Conservation (phyloP, 2,888 invertebrate species). For the Asteroscopus sphinx region DNA sequence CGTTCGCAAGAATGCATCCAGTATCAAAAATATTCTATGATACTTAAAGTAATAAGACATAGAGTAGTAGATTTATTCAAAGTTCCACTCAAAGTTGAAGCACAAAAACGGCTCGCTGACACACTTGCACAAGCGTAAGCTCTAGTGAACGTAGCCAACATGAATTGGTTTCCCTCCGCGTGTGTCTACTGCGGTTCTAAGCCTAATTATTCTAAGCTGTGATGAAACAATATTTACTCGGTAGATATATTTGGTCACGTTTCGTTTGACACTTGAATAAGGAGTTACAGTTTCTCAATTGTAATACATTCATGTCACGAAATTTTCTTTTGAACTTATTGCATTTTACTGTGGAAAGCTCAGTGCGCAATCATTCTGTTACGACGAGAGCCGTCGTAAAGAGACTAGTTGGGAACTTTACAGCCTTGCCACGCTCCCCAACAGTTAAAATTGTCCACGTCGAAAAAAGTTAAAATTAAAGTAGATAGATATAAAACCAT, state of each 20-base stretch:
- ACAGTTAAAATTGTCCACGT: constrained; percentile 74
- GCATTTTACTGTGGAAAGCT: constrained; percentile 75
- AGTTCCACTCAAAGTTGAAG: too few species aligned
- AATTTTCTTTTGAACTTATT: constrained; percentile 75
- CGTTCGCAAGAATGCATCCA: constrained; percentile 18
- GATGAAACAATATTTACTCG: constrained; percentile 1
- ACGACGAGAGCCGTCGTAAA: constrained; percentile 80
- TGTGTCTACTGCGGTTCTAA: too few species aligned
- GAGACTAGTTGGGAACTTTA: constrained; percentile 82
- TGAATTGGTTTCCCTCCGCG: too few species aligned
- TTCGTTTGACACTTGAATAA: constrained; percentile 10
- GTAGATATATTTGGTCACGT: constrained; percentile 5
- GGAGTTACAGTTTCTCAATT: constrained; percentile 27
- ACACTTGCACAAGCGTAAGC: too few species aligned
- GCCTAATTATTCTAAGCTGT: too few species aligned
- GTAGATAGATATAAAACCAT: constrained; percentile 21
- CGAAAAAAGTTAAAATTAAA: constrained; percentile 66
- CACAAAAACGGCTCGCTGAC: too few species aligned
- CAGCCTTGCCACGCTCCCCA: constrained; percentile 68
- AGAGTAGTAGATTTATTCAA: too few species aligned
- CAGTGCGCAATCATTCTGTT: constrained; percentile 80
- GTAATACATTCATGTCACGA: constrained; percentile 70
- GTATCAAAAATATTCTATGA: constrained; percentile 9
- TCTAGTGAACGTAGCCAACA: too few species aligned
- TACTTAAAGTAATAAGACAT: too few species aligned